phyloP scores from a whole-genome alignment of 1,140 invertebrate genomes.

The Holotrichia oblita region DNA sequence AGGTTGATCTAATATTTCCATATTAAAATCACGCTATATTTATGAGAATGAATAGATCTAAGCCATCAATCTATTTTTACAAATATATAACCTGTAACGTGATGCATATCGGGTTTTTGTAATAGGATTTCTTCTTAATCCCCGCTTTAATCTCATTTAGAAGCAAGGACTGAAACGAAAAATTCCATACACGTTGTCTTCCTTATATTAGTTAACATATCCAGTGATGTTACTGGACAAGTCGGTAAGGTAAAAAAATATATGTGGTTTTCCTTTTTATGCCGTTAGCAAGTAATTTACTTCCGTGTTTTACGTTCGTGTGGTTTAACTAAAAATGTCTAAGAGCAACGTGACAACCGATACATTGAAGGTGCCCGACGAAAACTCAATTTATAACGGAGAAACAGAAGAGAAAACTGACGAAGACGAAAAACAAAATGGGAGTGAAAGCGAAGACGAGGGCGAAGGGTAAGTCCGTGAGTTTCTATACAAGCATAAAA shows the following conservation, averaged over 20 bases:
- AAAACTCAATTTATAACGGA: not conserved
- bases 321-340: not conserved
- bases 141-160: not conserved
- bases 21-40: too few relatives aligned
- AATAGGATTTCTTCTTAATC: not conserved
- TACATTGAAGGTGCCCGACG: not conserved
- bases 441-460: not conserved
- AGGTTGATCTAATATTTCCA: too few relatives aligned
- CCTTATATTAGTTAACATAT: not conserved
- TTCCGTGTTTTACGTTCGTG: not conserved
- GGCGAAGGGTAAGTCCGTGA: not conserved
- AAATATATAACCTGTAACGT: not conserved
- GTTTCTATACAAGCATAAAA: too few relatives aligned
- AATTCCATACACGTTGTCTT: not conserved
- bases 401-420: not conserved
- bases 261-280: not conserved
- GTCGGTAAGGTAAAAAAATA: not conserved
- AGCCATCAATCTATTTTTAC: not conserved
- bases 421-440: not conserved
- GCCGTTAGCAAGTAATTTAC: not conserved
- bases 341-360: not conserved
- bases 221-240: not conserved
- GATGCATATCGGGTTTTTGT: not conserved
- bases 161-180: conserved; percentile 13
- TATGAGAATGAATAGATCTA: too few relatives aligned